phyloP scores from a whole-genome alignment of 2,113 vertebrate genomes.

The Percina caprodes region DNA sequence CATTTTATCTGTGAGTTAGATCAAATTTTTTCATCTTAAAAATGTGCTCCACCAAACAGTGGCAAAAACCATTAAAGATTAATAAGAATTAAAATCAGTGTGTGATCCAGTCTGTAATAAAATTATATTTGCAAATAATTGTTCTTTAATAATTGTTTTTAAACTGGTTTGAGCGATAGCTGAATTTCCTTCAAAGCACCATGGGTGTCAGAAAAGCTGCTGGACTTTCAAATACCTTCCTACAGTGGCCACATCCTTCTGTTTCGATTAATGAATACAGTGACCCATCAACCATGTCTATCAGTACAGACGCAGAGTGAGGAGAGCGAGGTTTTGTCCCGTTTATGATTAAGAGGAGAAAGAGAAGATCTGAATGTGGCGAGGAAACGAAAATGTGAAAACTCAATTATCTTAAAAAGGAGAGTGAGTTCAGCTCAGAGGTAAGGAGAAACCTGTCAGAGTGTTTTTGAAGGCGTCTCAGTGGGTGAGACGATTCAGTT shows the following conservation, averaged over 20 bases:
- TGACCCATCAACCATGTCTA: conserved; percentile 7
- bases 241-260: conserved; percentile 8
- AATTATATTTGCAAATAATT: not conserved
- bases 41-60: not conserved
- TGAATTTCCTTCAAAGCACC: conserved; percentile 18
- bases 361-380: not conserved
- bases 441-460: not conserved
- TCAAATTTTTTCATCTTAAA: not conserved
- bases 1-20: not conserved
- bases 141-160: not conserved
- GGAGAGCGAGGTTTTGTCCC: not conserved
- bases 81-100: not conserved
- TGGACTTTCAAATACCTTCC: conserved; percentile 34
- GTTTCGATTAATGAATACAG: conserved; percentile 8
- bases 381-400: not conserved
- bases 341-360: not conserved
- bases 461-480: conserved; percentile 6
- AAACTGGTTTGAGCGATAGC: conserved; percentile 13
- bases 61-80: not conserved
- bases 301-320: not conserved
- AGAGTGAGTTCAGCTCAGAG: not conserved
- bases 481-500: conserved; percentile 4
- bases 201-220: not conserved
- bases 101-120: not conserved
- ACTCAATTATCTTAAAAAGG: not conserved